phyloP scores from a whole-genome alignment of 2,888 invertebrate species.

The Xanthorhoe designata region DNA sequence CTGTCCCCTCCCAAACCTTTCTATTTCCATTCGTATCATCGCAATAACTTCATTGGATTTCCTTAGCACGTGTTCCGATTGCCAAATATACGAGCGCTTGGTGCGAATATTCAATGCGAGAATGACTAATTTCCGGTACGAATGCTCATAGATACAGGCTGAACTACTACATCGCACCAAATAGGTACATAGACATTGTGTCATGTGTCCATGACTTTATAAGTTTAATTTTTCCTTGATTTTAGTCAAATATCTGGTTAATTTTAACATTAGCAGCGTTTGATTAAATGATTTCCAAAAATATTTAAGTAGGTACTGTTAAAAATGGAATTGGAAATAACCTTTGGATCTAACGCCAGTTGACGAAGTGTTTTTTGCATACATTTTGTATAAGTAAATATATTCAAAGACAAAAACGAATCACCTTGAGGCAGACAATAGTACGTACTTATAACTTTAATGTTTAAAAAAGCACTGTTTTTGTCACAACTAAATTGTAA shows the following conservation, averaged over 20 bases:
- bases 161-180: neutral
- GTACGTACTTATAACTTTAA: neutral
- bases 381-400: neutral
- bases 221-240: neutral
- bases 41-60: slow-evolving; percentile 3
- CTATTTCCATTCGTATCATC: neutral
- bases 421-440: neutral
- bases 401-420: neutral
- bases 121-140: slow-evolving; percentile 28
- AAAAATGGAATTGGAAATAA: neutral
- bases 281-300: neutral
- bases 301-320: neutral
- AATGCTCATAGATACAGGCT: slow-evolving; percentile 7
- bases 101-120: slow-evolving; percentile 11
- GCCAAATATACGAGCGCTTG: slow-evolving; percentile 6
- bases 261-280: neutral
- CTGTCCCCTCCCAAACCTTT: neutral
- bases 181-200: too few species aligned
- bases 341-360: neutral
- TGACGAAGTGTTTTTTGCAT: neutral
- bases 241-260: neutral
- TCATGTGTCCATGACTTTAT: neutral
- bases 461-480: neutral
- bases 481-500: neutral
- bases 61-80: slow-evolving; percentile 9